phyloP scores from a whole-genome alignment of 1,140 invertebrate species.

The Drosophila teissieri region DNA sequence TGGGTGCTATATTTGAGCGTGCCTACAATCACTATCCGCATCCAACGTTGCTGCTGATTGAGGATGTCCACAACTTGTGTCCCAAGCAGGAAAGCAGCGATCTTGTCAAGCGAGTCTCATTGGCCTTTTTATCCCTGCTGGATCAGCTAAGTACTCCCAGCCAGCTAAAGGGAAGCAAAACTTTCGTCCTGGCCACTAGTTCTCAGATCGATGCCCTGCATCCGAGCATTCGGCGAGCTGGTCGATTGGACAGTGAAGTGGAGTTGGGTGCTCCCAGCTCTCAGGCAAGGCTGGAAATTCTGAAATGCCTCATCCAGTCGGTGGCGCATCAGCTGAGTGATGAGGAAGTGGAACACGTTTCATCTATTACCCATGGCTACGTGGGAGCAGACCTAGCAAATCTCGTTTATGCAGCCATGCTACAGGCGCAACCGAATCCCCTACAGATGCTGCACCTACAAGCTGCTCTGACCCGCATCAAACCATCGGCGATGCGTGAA shows the following conservation, averaged over 20 bases:
- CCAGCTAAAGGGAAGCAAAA: constrained; percentile 83
- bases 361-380: constrained; percentile 92
- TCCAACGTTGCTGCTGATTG: constrained; percentile 90
- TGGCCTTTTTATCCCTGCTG: constrained; percentile 88
- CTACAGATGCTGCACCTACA: constrained; percentile 86
- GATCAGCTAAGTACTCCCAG: constrained; percentile 87
- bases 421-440: constrained; percentile 70
- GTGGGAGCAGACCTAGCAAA: constrained; percentile 94
- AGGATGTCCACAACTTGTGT: constrained; percentile 92
- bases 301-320: constrained; percentile 87
- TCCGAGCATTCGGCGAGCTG: constrained; percentile 89
- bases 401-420: constrained; percentile 89
- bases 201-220: constrained; percentile 87
- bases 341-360: constrained; percentile 87
- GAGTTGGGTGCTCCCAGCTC: constrained; percentile 93
- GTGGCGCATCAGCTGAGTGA: constrained; percentile 86
- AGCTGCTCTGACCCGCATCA: constrained; percentile 88
- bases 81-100: constrained; percentile 88
- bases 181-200: constrained; percentile 91
- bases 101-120: constrained; percentile 90
- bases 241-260: constrained; percentile 93
- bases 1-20: constrained; percentile 89
- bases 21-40: constrained; percentile 88
- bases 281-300: constrained; percentile 88
- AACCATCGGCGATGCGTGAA: constrained; percentile 96